Conservation (phyloP, 2,888 invertebrate species). For the Lathronympha strigana region DNA sequence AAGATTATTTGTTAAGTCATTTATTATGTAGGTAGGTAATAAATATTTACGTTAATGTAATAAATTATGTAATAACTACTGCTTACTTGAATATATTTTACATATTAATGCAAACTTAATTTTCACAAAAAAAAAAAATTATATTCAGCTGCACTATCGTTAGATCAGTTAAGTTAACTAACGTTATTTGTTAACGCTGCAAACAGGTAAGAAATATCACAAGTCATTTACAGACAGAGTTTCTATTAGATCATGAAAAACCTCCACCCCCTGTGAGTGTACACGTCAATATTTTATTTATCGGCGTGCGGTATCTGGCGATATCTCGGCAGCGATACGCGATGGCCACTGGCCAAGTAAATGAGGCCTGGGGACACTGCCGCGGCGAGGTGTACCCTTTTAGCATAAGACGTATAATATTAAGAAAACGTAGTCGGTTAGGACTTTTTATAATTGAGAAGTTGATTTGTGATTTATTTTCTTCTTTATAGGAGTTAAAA, state of each 20-base stretch:
- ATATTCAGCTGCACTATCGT: no score
- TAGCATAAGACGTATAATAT: slow-evolving; percentile 3
- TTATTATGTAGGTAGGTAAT: no score
- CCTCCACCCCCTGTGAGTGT: slow-evolving; percentile 52
- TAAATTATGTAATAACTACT: no score
- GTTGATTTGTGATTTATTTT: slow-evolving; percentile 58
- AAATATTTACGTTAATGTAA: no score
- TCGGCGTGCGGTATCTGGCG: slow-evolving; percentile 67
- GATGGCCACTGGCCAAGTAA: slow-evolving; percentile 62
- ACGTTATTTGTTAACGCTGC: no score
- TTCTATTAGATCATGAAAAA: neutral
- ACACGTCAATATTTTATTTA: slow-evolving; percentile 79
- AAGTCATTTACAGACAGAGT: neutral
- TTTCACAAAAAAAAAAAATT: no score
- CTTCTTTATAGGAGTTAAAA: slow-evolving; percentile 35
- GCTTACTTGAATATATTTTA: no score
- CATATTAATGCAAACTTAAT: no score
- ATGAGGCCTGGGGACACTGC: slow-evolving; percentile 59
- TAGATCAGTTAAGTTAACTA: no score
- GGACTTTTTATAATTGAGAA: neutral
- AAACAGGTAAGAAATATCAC: no score
- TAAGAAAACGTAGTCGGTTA: neutral
- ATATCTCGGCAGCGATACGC: slow-evolving; percentile 68
- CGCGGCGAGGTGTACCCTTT: slow-evolving; percentile 18
- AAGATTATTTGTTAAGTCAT: no score